Conservation (phyloP, 1,140 invertebrate genomes). For the Steinernema feltiae region DNA sequence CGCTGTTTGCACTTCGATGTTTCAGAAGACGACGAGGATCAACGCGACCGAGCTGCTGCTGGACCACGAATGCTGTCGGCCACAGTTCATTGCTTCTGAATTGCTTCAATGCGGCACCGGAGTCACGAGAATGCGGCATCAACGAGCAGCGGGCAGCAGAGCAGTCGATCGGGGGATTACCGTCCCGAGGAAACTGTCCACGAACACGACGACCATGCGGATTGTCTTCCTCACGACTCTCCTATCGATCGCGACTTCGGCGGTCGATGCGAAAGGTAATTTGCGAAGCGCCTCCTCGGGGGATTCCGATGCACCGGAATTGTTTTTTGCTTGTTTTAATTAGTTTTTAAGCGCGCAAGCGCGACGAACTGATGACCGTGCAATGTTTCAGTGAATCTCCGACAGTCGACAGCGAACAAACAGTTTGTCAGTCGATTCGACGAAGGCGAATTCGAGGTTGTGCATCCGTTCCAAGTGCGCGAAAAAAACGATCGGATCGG, state of each 20-base stretch:
- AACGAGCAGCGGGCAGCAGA: too few species aligned
- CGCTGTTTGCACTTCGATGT: neutral
- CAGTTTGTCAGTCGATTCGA: constrained; percentile 50
- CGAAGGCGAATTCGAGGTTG: constrained; percentile 54
- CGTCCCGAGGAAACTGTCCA: neutral
- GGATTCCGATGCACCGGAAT: neutral
- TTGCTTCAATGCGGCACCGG: constrained; percentile 5
- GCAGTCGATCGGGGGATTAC: neutral
- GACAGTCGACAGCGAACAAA: constrained; percentile 52
- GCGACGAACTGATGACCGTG: neutral
- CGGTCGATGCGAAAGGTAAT: neutral
- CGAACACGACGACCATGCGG: neutral
- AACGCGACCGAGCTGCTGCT: too few species aligned
- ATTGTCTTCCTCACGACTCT: neutral
- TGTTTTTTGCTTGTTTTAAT: neutral
- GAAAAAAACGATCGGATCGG: constrained; percentile 57
- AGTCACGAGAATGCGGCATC: constrained; percentile 1
- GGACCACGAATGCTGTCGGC: neutral
- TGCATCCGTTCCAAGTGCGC: constrained; percentile 56
- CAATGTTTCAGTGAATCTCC: constrained; percentile 42
- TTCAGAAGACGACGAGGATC: too few species aligned
- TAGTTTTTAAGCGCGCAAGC: neutral
- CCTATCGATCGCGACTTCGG: neutral
- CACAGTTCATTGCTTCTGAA: neutral
- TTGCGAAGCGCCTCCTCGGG: neutral